Evolutionary conservation across 2,113 vertebrate species (phyloP), one percentile per base, ranked within the genome.

Genomic region (Orthonyx spaldingii): DNA sequence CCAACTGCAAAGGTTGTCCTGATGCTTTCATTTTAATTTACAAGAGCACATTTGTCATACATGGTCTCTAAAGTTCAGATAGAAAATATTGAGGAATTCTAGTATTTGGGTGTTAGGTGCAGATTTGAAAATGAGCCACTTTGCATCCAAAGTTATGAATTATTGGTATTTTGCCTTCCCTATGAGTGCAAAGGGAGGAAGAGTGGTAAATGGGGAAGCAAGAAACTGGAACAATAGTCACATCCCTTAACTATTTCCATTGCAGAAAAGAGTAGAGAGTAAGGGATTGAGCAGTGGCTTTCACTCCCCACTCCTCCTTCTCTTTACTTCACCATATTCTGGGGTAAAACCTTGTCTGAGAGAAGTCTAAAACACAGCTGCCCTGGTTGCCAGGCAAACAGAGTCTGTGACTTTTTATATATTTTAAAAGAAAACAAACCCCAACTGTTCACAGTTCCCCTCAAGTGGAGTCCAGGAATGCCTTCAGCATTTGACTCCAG

Each of bases 381-480:
- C 84, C 64, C n/a, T 70, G 68, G 28, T 74, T 90, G 24, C 42
- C 46, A 52, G 55, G 59, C 75, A 42, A 64, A 57, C 19, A 37
- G 53, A 70, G 15, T 33, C 44, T 50, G 75, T 85, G 53, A 84
- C 20, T 91, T 89, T 49, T 69, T 63, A 74, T 66, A 17, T 27
- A 74, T 83, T 93, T 94, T 81, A 52, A 78, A 59, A 84, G 68
- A 68, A 88, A 94, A 68, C 64, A 90, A 92, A 81, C 35, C 55
- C 56, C n/a, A 60, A 75, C 60, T 87, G 69, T 84, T 95, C 71
- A 32, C 33, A 70, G 68, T 93, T 97, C 32, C 68, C 69, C 90
- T 81, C 0, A 0, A 63, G 26, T 81, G 64, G 52, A 64, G 65
- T 59, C 53, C 23, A 78, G 86, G 83, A 90, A 84, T 84, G 79